A percentile compares a stretch with the other conserved stretches of the same genome.
Evolutionary conservation across 2,113 vertebrate species (phyloP).

Genomic region (Nycticebus coucang): DNA sequence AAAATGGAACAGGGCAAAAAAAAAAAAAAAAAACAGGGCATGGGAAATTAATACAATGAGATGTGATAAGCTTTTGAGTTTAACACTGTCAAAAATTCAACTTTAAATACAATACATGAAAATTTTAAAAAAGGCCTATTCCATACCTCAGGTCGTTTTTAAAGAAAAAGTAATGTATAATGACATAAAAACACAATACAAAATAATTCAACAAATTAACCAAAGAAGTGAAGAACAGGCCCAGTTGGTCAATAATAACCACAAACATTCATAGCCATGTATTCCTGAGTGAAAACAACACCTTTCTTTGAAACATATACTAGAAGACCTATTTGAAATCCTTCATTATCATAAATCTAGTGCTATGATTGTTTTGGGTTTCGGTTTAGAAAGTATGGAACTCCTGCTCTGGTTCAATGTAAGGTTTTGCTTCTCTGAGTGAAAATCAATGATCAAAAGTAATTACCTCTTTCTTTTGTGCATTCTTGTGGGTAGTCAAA

Average conservation of each 20-base stretch:
- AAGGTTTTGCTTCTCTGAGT: slow-evolving; percentile 4
- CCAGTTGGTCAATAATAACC: not conserved
- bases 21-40: not conserved
- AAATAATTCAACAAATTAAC: slow-evolving; percentile 5
- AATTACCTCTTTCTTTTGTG: not conserved
- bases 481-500: not conserved
- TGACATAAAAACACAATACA: not conserved
- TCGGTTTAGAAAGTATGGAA: not conserved
- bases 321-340: not conserved
- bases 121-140: slow-evolving; percentile 14
- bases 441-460: not conserved
- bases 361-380: not conserved
- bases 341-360: not conserved
- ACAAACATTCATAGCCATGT: not conserved
- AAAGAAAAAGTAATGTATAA: slow-evolving; percentile 29
- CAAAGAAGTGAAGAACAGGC: not conserved
- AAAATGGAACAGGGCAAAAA: not conserved
- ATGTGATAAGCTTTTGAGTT: not conserved
- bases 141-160: not conserved
- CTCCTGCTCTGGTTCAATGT: not conserved
- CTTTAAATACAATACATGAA: not conserved
- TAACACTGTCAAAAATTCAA: not conserved
- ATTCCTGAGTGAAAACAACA: not conserved
- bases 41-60: not conserved
- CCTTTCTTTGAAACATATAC: not conserved